Evolutionary conservation across 2,113 vertebrate genomes (phyloP), one percentile per base, ranked within the genome.

Genomic region (Opisthocomus hoazin): DNA sequence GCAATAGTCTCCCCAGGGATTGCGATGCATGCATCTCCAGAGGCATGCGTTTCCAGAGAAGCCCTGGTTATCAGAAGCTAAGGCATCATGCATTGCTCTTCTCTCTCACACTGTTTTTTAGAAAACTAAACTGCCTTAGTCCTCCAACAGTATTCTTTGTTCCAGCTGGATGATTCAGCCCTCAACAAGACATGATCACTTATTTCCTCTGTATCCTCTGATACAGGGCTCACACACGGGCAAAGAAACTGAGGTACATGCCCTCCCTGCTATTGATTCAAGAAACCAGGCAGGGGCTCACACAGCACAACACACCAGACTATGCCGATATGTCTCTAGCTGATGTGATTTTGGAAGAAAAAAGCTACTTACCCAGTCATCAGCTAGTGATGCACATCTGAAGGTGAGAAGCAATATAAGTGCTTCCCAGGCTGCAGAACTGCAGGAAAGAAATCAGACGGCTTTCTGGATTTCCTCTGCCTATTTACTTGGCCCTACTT

Each of bases 121-220:
- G 65, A 84, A 91, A 84, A 66, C 18, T 43, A 51, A 96, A 46
- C 73, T 36, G 11, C 34, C 63, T 57, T 15, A 79, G 50, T 73
- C 53, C 57, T 91, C 70, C 82, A 57, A 32, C 5, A 69, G 50
- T 20, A 30, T 84, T 87, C 87, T 69, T 73, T 50, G 24, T 71
- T 91, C 77, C 84, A 90, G 6, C 2, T 46, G 60, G 80, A 84
- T 75, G 68, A 66, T 71, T 93, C 91, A 92, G 86, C 32, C 46
- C 83, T 74, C 68, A 43, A 17, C 75, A 79, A 83, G 71, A 70
- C 23, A 53, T 34, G 11, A 43, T 56, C 24, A 24, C 43, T 63
- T 12, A 61, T 32, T 46, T 94, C 56, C 36, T 39, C 65, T 34
- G 16, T 26, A 4, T 21, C 45, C 53, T 84, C 51, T 26, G 65